phyloP scores from a whole-genome alignment of 2,888 invertebrate species.

The Stramonita haemastoma region DNA sequence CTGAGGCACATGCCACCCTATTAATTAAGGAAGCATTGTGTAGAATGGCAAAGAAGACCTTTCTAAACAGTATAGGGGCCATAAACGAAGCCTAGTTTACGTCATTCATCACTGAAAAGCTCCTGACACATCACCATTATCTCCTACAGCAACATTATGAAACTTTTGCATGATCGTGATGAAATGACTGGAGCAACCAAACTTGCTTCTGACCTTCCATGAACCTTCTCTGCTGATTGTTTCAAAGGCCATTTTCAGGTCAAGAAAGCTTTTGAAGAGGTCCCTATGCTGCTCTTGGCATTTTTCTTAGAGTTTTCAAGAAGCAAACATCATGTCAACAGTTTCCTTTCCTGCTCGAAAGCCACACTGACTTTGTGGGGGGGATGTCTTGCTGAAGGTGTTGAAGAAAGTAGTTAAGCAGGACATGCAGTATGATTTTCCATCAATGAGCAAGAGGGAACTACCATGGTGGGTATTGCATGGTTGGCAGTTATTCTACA shows the following conservation, averaged over 20 bases:
- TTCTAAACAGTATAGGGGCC: neutral
- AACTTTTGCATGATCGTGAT: slow-evolving; percentile 16
- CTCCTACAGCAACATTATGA: slow-evolving; percentile 22
- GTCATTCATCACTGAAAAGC: slow-evolving; percentile 25
- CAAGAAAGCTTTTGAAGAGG: neutral
- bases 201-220: slow-evolving; percentile 9
- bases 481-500: slow-evolving; percentile 22
- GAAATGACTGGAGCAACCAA: slow-evolving; percentile 33
- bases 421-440: slow-evolving; percentile 46
- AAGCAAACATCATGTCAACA: slow-evolving; percentile 32
- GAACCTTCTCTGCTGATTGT: neutral
- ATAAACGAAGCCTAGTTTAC: neutral
- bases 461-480: slow-evolving; percentile 46
- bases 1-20: no score
- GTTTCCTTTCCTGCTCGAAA: slow-evolving; percentile 8
- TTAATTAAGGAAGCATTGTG: neutral
- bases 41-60: slow-evolving; percentile 22
- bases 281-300: neutral
- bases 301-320: neutral
- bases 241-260: neutral
- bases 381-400: slow-evolving; percentile 15
- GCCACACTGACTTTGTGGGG: slow-evolving; percentile 38
- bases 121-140: slow-evolving; percentile 5
- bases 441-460: slow-evolving; percentile 45
- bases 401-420: slow-evolving; percentile 43